These are phyloP conservation scores for Psococerastis gibbosa DNA, from an alignment of 2,888 invertebrate genomes.

Conservation along the genomic window DNA sequence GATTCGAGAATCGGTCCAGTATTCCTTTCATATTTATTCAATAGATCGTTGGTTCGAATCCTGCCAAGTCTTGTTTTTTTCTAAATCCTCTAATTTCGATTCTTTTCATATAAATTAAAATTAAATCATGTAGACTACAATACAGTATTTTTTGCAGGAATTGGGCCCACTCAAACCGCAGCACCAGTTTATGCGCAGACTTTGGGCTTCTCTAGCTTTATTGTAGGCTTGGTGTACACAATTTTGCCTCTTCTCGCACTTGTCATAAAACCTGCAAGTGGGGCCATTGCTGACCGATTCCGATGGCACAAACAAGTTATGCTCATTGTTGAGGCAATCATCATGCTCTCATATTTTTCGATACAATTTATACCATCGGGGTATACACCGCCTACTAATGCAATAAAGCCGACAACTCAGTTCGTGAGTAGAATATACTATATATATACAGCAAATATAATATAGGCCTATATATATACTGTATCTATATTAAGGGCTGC, in stretches of 20 bases:
- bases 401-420: no score
- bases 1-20: no score
- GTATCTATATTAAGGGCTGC: no score
- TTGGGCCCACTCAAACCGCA: constrained; percentile 63
- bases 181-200: constrained; percentile 51
- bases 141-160: constrained; percentile 39
- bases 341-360: constrained; percentile 46
- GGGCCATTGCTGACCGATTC: constrained; percentile 62
- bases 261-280: constrained; percentile 61
- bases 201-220: constrained; percentile 56
- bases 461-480: no score
- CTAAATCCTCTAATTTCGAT: no score
- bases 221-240: constrained; percentile 61
- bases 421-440: no score
- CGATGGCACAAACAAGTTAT: constrained; percentile 54
- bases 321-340: constrained; percentile 48
- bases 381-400: no score
- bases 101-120: background rate
- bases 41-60: no score
- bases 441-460: no score
- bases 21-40: no score
- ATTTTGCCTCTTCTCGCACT: constrained; percentile 60
- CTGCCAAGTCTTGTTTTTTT: no score
- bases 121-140: background rate
- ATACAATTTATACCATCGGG: constrained; percentile 47